Evolutionary conservation across 2,113 vertebrate species (phyloP).

Genomic region (Leucopsar rothschildi): DNA sequence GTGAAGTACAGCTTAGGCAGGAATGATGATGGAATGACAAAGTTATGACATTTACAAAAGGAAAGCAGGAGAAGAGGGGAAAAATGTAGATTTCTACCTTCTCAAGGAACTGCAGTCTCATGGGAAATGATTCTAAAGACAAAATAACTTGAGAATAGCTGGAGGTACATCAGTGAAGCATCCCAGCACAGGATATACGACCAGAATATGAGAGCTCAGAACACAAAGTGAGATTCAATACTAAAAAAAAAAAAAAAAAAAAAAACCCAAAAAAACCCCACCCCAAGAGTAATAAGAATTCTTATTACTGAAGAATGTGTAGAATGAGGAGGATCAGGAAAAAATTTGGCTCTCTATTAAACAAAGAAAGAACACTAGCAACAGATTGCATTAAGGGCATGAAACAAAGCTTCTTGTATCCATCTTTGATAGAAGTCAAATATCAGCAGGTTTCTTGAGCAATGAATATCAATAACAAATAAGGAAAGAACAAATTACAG

Average conservation of each 20-base stretch:
- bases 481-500: not conserved
- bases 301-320: not conserved
- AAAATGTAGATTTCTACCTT: not conserved
- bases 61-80: not conserved
- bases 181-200: fast-evolving
- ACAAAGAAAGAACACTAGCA: not conserved
- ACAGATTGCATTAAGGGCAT: not conserved
- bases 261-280: too few relatives aligned
- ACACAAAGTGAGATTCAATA: not conserved
- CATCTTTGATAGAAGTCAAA: not conserved
- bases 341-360: not conserved
- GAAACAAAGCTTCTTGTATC: not conserved
- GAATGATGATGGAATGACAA: not conserved
- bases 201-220: not conserved
- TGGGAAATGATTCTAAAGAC: not conserved
- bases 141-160: not conserved
- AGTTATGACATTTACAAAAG: not conserved
- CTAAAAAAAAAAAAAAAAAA: not conserved
- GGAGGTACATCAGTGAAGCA: not conserved
- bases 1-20: not conserved
- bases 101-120: not conserved
- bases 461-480: not conserved
- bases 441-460: not conserved
- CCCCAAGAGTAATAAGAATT: not conserved
- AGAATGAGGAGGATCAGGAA: not conserved